Evolutionary conservation across 2,888 invertebrate species (phyloP).

Genomic region (Melipona beecheii): DNA sequence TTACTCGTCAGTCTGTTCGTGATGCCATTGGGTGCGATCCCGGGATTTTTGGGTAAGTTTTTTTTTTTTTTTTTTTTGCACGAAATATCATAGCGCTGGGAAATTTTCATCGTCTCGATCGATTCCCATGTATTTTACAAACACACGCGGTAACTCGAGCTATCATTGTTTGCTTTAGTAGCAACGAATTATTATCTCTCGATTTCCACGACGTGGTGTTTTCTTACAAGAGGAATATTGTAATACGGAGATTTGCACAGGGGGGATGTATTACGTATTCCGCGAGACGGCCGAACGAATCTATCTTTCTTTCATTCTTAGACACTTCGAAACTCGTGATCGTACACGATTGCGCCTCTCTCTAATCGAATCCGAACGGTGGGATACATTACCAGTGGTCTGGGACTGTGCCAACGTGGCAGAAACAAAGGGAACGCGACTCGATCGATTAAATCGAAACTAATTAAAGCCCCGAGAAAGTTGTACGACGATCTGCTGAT

Average conservation of each 20-base stretch:
- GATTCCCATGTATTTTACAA: neutral
- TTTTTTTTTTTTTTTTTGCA: no score
- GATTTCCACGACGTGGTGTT: neutral
- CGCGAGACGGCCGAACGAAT: no score
- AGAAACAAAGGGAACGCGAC: constrained; percentile 32
- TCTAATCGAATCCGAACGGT: neutral
- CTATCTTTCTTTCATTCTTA: neutral
- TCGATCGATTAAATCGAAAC: constrained; percentile 31
- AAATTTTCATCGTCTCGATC: neutral
- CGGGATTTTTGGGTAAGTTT: constrained; percentile 95
- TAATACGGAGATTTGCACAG: neutral
- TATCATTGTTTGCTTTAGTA: no score
- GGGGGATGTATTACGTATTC: neutral
- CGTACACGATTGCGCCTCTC: constrained; percentile 4
- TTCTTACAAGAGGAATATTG: neutral
- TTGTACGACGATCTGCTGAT: constrained; percentile 22
- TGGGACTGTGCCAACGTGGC: constrained; percentile 35
- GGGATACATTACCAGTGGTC: neutral
- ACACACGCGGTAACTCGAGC: neutral
- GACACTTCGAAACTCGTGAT: neutral
- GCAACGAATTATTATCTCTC: no score
- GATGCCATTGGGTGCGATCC: constrained; percentile 97
- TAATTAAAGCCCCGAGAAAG: constrained; percentile 35
- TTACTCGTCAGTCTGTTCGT: constrained; percentile 96
- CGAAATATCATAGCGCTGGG: no score